phyloP scores from a whole-genome alignment of 1,140 invertebrate species.

The Carcinoscorpius rotundicauda region DNA sequence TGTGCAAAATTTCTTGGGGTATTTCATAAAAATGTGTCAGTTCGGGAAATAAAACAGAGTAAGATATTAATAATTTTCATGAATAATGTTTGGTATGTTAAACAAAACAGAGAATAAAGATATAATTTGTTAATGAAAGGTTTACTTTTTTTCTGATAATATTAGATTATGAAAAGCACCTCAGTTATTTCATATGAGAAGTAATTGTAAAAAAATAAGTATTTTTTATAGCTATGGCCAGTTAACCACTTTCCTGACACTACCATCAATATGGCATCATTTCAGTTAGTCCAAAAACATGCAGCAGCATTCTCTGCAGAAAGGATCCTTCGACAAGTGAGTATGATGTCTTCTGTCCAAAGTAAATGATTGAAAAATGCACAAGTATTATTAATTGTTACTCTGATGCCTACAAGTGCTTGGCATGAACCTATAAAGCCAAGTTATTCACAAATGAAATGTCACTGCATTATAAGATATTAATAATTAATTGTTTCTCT shows the following conservation, averaged over 20 bases:
- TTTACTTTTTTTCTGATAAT: too few relatives aligned
- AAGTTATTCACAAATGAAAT: not conserved
- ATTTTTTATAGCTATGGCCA: slow-evolving; percentile 32
- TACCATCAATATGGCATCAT: slow-evolving; percentile 41
- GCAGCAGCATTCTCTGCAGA: slow-evolving; percentile 30
- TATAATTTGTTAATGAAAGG: too few relatives aligned
- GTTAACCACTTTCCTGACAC: slow-evolving; percentile 41
- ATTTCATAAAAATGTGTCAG: too few relatives aligned
- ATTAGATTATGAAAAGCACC: too few relatives aligned
- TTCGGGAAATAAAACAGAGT: too few relatives aligned
- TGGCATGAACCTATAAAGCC: not conserved
- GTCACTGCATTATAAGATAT: not conserved
- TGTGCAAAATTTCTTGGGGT: too few relatives aligned
- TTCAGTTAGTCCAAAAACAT: slow-evolving; percentile 36
- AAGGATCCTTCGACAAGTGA: slow-evolving; percentile 36
- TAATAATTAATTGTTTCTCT: not conserved
- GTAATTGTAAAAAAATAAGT: too few relatives aligned
- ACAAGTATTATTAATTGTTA: not conserved
- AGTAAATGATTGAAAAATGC: slow-evolving; percentile 1
- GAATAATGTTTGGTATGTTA: too few relatives aligned
- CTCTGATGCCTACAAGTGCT: not conserved
- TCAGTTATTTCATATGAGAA: too few relatives aligned
- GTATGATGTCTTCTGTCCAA: slow-evolving; percentile 7
- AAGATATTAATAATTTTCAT: too few relatives aligned
- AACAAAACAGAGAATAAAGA: too few relatives aligned